phyloP scores from a whole-genome alignment of 1,140 invertebrate species.

The Drosophila oshimai region DNA sequence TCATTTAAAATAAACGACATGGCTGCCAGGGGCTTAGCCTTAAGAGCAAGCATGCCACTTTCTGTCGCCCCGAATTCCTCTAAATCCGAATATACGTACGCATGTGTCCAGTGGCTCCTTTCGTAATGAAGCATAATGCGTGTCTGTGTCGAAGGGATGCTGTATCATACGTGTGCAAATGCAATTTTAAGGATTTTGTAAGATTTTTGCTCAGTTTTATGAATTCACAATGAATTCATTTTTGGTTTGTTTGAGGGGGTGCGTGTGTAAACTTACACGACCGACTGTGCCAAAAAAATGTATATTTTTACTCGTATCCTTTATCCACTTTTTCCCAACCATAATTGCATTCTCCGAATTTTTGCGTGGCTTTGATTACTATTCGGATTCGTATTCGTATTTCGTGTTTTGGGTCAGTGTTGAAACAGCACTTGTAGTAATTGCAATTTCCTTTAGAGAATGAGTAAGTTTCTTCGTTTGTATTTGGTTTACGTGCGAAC shows the following conservation, averaged over 20 bases:
- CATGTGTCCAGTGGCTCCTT: slow-evolving; percentile 66
- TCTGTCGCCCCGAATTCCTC: too few relatives aligned
- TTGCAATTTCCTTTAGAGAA: slow-evolving; percentile 67
- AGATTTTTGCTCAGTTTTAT: slow-evolving; percentile 75
- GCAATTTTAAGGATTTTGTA: slow-evolving; percentile 79
- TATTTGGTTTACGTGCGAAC: slow-evolving; percentile 59
- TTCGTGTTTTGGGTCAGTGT: background rate
- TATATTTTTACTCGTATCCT: slow-evolving; percentile 38
- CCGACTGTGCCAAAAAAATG: slow-evolving; percentile 32
- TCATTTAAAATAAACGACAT: slow-evolving; percentile 81
- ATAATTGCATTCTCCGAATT: slow-evolving; percentile 75
- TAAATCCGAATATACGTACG: too few relatives aligned
- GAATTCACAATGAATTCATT: slow-evolving; percentile 81
- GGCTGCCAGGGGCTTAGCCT: slow-evolving; percentile 60
- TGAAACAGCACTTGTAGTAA: slow-evolving; percentile 70
- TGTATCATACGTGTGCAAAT: slow-evolving; percentile 76
- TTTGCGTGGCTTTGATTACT: slow-evolving; percentile 67
- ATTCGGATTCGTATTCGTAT: slow-evolving; percentile 23
- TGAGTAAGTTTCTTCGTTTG: slow-evolving; percentile 31
- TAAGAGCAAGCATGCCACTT: slow-evolving; percentile 19
- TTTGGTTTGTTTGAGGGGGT: slow-evolving; percentile 77
- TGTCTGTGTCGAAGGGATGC: slow-evolving; percentile 20
- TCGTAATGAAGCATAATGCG: slow-evolving; percentile 71
- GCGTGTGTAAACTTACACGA: slow-evolving; percentile 55
- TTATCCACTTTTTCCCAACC: too few relatives aligned